Base-by-base conservation (phyloP, 2,888 invertebrate genomes). In the Anagyrus pseudococci region DNA sequence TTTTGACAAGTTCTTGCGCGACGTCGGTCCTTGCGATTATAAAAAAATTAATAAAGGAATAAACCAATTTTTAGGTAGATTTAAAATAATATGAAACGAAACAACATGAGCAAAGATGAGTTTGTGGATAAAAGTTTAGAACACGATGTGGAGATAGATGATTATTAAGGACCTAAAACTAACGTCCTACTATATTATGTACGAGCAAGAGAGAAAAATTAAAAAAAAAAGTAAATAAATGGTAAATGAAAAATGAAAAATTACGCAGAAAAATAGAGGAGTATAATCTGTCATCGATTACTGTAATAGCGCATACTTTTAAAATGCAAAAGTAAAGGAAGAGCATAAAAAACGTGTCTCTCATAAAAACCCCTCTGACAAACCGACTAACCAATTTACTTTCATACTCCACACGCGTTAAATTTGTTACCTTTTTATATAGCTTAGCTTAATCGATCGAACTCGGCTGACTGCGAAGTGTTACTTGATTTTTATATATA, bases 401-500 rank as follows among this genome's bases (percentile, higher is more conserved):
- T 77, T 75, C 77, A 70, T 75, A 77, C 72, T 76, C 73, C 72
- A 73, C 76, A 73, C 76, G 54, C 58, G 60, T 76, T 73, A 76
- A 75, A 78, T 79, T 80, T 79, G 77, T 80, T 78, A 77, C 75
- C 73, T 76, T 79, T 48, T 79, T 75, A 76, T 63, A 63, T 78
- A 78, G 76, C 74, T 76, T 74, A 79, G 76, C 76, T 79, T 58
- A 58, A 73, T 72, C 71, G 69, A 76, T 71, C 71, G 71, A 74
- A 72, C 72, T 73, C 70, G 76, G 72, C 74, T 75, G 75, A 75
- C 71, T 74, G 74, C 73, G 73, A 75, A 69, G 72, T 29, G 29
- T 73, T 70, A 75, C 73, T 75, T 76, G 73, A 77, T 76, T 75
- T 76, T n/a, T n/a, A n/a, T 73, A 76, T 77, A 75, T 74, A 74